A percentile compares a stretch with the other conserved stretches of the same genome.
Evolutionary conservation across 2,113 vertebrate genomes (phyloP).

Genomic region (Microcebus griseorufus): DNA sequence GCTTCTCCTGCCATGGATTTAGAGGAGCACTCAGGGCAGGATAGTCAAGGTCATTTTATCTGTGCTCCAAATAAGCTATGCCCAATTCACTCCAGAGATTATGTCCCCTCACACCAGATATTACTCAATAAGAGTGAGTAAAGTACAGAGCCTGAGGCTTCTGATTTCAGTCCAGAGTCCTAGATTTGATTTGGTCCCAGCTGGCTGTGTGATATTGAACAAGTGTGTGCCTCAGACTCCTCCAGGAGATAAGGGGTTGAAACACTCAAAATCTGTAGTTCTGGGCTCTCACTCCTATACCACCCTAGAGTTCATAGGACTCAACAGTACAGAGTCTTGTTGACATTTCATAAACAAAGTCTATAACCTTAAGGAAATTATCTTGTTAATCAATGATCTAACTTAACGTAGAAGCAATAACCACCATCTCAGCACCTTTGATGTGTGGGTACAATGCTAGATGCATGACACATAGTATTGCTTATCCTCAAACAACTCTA

Average conservation of each 20-base stretch:
- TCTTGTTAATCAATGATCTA: conserved; percentile 27
- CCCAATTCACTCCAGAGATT: not conserved
- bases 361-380: not conserved
- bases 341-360: conserved; percentile 30
- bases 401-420: not conserved
- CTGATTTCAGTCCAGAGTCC: not conserved
- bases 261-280: not conserved
- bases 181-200: not conserved
- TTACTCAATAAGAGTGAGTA: not conserved
- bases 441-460: not conserved
- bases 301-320: not conserved
- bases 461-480: not conserved
- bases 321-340: not conserved
- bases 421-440: not conserved
- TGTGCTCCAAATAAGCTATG: not conserved
- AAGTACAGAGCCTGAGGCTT: not conserved
- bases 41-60: not conserved
- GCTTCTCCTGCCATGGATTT: not conserved
- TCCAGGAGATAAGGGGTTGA: not conserved
- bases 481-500: not conserved
- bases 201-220: not conserved
- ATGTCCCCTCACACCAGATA: not conserved
- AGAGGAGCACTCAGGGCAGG: not conserved
- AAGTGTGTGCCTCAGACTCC: not conserved
- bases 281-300: not conserved